These are phyloP conservation scores for Diuraphis noxia DNA, from an alignment of 1,140 invertebrate species.

Conservation along the genomic window DNA sequence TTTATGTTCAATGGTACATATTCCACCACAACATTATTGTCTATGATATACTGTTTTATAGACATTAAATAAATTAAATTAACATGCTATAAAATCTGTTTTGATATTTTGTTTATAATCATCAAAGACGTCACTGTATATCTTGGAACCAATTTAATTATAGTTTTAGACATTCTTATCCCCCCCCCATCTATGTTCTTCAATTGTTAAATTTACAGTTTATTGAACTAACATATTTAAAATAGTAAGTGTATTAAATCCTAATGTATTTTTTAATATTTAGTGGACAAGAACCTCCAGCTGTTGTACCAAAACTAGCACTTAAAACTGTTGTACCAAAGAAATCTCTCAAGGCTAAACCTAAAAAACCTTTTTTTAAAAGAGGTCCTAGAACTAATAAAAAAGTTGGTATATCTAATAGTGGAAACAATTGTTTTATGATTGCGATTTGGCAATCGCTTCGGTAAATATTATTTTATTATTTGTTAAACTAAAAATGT, in stretches of 20 bases:
- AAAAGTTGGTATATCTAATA: conserved; percentile 78
- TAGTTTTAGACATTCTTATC: background rate
- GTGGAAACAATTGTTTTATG: conserved; percentile 90
- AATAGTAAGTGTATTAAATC: background rate
- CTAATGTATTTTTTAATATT: background rate
- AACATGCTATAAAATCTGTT: background rate
- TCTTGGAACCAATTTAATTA: background rate
- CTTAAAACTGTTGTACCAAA: background rate
- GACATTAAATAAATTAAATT: background rate
- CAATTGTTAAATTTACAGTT: background rate
- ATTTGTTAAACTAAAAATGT: background rate
- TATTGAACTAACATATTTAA: background rate
- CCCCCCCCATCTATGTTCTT: background rate
- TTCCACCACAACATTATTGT: background rate
- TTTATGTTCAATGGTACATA: background rate
- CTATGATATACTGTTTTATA: background rate
- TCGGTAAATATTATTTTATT: conserved; percentile 61
- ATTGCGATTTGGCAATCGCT: conserved; percentile 84
- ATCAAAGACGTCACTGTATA: background rate
- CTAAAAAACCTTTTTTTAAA: conserved; percentile 38
- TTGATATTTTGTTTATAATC: background rate
- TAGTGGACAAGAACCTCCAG: background rate
- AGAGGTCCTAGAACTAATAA: conserved; percentile 61
- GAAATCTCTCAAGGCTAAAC: background rate
- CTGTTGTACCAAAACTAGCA: background rate